phyloP scores from a whole-genome alignment of 2,797 vertebrate species.

The Falco rusticolus region DNA sequence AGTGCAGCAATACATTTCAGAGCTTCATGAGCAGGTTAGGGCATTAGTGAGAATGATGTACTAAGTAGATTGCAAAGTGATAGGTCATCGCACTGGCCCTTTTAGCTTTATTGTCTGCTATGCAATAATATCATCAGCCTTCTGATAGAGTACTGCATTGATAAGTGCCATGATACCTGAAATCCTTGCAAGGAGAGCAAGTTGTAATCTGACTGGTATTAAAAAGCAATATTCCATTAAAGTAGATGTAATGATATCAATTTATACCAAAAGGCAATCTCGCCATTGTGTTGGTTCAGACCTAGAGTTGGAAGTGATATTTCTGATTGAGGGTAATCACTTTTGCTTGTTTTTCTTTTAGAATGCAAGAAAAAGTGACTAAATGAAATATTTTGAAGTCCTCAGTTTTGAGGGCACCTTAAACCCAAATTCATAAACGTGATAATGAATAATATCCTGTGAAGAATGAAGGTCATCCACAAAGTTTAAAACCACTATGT shows the following conservation, averaged over 20 bases:
- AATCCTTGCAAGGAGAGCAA: not conserved
- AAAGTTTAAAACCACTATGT: not conserved
- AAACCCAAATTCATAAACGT: not conserved
- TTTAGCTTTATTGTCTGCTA: not conserved
- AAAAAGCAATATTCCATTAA: not conserved
- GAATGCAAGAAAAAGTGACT: not conserved
- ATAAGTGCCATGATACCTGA: not conserved
- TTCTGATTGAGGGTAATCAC: not conserved
- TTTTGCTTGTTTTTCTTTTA: constrained; percentile 3
- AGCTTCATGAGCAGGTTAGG: not conserved
- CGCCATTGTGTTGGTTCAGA: not conserved
- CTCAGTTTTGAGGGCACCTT: not conserved
- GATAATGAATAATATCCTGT: not conserved
- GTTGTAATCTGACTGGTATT: not conserved
- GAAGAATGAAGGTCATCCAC: not conserved
- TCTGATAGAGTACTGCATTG: not conserved
- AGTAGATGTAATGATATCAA: not conserved
- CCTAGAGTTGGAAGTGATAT: not conserved
- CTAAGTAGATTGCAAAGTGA: not conserved
- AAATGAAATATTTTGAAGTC: not conserved
- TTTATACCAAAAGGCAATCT: not conserved
- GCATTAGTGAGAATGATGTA: not conserved
- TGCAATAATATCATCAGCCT: not conserved
- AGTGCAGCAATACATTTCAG: not conserved
- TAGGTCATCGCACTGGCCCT: not conserved